phyloP scores from a whole-genome alignment of 2,888 invertebrate genomes.

The Ecliptopera silaceata region DNA sequence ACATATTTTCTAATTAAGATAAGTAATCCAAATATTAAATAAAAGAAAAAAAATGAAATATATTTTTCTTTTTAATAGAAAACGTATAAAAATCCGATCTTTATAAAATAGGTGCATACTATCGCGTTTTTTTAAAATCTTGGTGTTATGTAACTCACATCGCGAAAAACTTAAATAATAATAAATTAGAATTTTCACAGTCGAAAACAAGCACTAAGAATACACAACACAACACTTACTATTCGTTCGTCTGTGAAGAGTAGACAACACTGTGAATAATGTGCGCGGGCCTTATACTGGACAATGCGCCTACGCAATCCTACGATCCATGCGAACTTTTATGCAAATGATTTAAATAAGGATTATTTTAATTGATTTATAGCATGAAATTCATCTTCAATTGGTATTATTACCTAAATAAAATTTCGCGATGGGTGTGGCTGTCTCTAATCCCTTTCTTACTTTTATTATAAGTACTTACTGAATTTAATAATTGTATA shows the following conservation, averaged over 20 bases:
- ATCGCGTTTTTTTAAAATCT: no score
- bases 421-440: not conserved
- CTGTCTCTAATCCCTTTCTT: no score
- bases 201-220: conserved; percentile 14
- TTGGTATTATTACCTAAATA: not conserved
- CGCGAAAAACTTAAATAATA: not conserved
- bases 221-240: conserved; percentile 59
- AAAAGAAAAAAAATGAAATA: no score
- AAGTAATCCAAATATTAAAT: no score
- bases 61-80: no score
- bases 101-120: no score
- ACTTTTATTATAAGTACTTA: no score
- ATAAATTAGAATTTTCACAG: not conserved
- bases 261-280: conserved; percentile 57
- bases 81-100: no score
- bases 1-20: no score
- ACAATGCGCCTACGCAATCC: conserved; percentile 62
- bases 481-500: no score
- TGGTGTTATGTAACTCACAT: not conserved
- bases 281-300: conserved; percentile 65
- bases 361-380: conserved; percentile 10
- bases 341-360: no score
- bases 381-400: not conserved
- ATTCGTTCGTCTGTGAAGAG: conserved; percentile 62
- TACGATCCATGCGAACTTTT: conserved; percentile 36